Conservation (phyloP, 2,113 vertebrate genomes). For the Gallinago paraguaiae region DNA sequence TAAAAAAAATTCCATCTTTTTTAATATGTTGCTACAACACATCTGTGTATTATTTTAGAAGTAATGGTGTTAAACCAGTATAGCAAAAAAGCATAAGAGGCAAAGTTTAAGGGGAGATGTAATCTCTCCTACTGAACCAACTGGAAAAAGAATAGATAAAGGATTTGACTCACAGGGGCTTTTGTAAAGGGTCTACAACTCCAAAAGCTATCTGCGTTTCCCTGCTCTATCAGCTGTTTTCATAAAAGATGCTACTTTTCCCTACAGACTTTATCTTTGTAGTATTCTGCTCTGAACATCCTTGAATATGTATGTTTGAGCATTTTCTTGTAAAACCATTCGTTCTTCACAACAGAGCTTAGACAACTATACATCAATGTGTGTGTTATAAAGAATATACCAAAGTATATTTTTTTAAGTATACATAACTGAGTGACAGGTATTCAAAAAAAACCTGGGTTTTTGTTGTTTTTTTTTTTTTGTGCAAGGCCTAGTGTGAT, state of each 20-base stretch:
- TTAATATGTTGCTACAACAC: not conserved
- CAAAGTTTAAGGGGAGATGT: not conserved
- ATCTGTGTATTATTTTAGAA: not conserved
- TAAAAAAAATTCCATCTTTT: not conserved
- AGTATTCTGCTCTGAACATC: not conserved
- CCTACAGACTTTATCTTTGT: not conserved
- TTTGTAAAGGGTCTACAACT: not conserved
- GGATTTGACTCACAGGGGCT: not conserved
- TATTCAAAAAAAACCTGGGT: not conserved
- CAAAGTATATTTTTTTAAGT: not conserved
- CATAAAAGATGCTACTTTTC: not conserved
- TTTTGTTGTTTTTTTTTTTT: too few relatives aligned
- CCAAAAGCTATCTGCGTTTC: not conserved
- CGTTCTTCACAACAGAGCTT: not conserved
- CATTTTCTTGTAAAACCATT: not conserved
- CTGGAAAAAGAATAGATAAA: not conserved
- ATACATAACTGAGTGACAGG: not conserved
- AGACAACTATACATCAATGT: not conserved
- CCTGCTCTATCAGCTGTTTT: not conserved
- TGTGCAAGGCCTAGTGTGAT: not conserved
- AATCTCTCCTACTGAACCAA: not conserved
- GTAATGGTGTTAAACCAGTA: not conserved
- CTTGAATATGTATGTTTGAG: not conserved
- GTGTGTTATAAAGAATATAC: not conserved
- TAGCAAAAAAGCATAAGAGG: not conserved